Conservation (phyloP, 2,797 vertebrate species). For the Fistularia tabacaria region DNA sequence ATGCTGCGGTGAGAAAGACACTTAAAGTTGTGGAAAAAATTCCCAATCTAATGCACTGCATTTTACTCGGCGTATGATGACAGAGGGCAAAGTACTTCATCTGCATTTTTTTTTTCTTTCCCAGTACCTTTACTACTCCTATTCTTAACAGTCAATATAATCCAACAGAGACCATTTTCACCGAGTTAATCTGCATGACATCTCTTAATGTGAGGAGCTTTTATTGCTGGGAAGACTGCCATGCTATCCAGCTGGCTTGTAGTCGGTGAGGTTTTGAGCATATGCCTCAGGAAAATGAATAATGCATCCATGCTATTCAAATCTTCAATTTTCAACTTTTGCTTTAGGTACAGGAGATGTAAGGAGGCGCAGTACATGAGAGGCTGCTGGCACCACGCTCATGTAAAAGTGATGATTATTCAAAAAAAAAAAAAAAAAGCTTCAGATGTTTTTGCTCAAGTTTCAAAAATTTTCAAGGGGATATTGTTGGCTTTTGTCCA, state of each 20-base stretch:
- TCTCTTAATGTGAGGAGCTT: slow-evolving; percentile 62
- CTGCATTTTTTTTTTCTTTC: slow-evolving; percentile 16
- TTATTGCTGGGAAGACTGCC: slow-evolving; percentile 58
- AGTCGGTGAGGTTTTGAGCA: slow-evolving; percentile 57
- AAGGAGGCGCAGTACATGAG: slow-evolving; percentile 25
- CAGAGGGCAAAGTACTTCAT: slow-evolving; percentile 14
- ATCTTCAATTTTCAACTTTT: slow-evolving; percentile 41
- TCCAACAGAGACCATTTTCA: slow-evolving; percentile 63
- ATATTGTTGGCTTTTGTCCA: slow-evolving; percentile 16
- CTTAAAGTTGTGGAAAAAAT: too few relatives aligned
- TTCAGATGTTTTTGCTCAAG: slow-evolving; percentile 27
- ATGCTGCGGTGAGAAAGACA: too few relatives aligned
- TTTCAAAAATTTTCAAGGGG: slow-evolving; percentile 1
- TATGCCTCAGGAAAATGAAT: slow-evolving; percentile 66
- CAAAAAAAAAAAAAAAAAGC: slow-evolving; percentile 6
- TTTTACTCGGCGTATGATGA: slow-evolving; percentile 16
- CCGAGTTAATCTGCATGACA: slow-evolving; percentile 68
- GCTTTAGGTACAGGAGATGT: slow-evolving; percentile 37
- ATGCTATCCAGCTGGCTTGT: slow-evolving; percentile 62
- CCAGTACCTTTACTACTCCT: slow-evolving; percentile 25
- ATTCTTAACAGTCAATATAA: slow-evolving; percentile 30
- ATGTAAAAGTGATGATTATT: slow-evolving; percentile 45
- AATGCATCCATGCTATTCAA: slow-evolving; percentile 60
- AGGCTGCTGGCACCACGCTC: slow-evolving; percentile 18
- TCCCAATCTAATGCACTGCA: not conserved